phyloP scores from a whole-genome alignment of 2,797 vertebrate species.

The Prunella strophiata region DNA sequence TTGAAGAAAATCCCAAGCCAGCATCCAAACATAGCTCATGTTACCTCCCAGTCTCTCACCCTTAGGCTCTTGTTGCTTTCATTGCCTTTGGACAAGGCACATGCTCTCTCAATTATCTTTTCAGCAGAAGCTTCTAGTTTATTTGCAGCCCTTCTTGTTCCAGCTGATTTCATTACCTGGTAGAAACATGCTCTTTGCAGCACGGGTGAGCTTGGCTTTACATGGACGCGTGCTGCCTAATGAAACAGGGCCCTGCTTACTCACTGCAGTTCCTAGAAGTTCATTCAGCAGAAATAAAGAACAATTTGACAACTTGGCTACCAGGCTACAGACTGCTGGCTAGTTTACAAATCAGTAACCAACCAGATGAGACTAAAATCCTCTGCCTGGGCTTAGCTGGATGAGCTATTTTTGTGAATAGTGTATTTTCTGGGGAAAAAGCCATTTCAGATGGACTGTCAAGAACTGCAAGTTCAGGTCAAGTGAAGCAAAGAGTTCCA shows the following conservation, averaged over 20 bases:
- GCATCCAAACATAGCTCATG: fast-evolving
- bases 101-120: background rate
- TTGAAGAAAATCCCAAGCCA: background rate
- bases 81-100: background rate
- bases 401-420: background rate
- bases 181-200: background rate
- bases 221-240: background rate
- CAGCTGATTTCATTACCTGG: background rate
- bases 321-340: background rate
- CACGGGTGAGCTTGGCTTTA: background rate
- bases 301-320: slow-evolving; percentile 1
- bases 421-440: background rate
- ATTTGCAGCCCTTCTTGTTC: background rate
- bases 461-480: background rate
- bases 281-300: slow-evolving; percentile 40
- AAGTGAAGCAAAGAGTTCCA: background rate
- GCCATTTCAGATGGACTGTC: background rate
- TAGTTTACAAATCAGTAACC: background rate
- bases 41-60: background rate
- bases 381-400: background rate
- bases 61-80: background rate
- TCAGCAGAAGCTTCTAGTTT: background rate
- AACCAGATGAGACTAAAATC: background rate
- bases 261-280: slow-evolving; percentile 6
- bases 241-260: background rate